Percentiles rank a stretch among this genome's conserved stretches.
phyloP scores from a whole-genome alignment of 2,113 vertebrate species.

The Datnioides undecimradiatus region DNA sequence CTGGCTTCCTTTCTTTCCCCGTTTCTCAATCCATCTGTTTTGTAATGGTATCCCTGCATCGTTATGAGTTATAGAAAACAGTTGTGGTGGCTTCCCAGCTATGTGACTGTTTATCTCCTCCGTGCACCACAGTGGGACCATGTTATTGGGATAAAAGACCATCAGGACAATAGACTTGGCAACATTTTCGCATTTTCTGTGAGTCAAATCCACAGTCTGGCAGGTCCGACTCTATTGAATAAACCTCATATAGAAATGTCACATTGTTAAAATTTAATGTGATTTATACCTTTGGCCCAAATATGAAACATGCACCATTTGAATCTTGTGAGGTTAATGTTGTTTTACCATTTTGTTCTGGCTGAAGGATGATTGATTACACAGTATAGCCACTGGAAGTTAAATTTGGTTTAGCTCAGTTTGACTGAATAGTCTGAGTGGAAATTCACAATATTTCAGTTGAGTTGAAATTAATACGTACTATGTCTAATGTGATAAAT shows the following conservation, averaged over 20 bases:
- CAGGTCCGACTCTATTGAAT: slow-evolving; percentile 34
- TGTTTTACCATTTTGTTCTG: slow-evolving; percentile 54
- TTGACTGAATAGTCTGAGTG: background rate
- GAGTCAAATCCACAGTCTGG: slow-evolving; percentile 56
- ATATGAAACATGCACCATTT: slow-evolving; percentile 53
- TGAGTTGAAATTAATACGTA: slow-evolving; percentile 25
- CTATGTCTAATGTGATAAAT: slow-evolving; percentile 38
- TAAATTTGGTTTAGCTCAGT: slow-evolving; percentile 29
- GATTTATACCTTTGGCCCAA: slow-evolving; percentile 53
- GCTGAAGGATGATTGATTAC: slow-evolving; percentile 45
- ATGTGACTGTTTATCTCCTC: slow-evolving; percentile 77
- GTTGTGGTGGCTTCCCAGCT: slow-evolving; percentile 73
- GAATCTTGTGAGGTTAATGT: slow-evolving; percentile 38
- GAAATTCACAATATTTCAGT: slow-evolving; percentile 45
- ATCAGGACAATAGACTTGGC: slow-evolving; percentile 71
- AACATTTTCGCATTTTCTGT: slow-evolving; percentile 60
- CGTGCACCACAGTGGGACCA: slow-evolving; percentile 65
- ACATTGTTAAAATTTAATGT: slow-evolving; percentile 57
- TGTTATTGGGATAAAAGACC: slow-evolving; percentile 69
- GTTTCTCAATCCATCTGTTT: slow-evolving; percentile 75
- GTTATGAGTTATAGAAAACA: slow-evolving; percentile 78
- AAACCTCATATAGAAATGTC: slow-evolving; percentile 66
- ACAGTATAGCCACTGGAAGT: slow-evolving; percentile 35
- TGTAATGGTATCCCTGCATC: slow-evolving; percentile 74
- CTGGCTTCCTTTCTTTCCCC: slow-evolving; percentile 53